Conservation (phyloP, 1,140 invertebrate species). For the Leguminivora glycinivorella region DNA sequence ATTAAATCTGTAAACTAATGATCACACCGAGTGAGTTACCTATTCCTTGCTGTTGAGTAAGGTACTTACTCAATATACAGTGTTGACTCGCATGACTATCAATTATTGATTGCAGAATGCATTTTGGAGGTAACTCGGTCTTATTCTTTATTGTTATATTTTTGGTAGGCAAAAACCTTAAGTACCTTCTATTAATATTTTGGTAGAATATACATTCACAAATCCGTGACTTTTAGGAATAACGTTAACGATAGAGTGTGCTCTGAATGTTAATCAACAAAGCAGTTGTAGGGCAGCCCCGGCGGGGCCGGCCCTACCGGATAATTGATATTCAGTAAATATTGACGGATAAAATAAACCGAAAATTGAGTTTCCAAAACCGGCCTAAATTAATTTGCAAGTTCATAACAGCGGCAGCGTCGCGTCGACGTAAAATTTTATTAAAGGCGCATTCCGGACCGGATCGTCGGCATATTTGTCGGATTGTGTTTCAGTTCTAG, state of each 20-base stretch:
- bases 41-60: too few relatives aligned
- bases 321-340: slow-evolving; percentile 75
- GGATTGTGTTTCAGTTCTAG: slow-evolving; percentile 14
- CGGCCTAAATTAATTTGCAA: slow-evolving; percentile 75
- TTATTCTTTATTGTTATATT: too few relatives aligned
- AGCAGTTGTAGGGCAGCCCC: slow-evolving; percentile 24
- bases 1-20: too few relatives aligned
- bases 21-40: too few relatives aligned
- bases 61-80: too few relatives aligned
- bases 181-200: not conserved
- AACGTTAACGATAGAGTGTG: slow-evolving; percentile 6
- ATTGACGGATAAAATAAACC: slow-evolving; percentile 73
- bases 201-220: not conserved
- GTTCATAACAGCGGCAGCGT: slow-evolving; percentile 67
- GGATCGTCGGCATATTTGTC: slow-evolving; percentile 17
- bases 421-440: slow-evolving; percentile 64
- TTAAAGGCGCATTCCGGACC: slow-evolving; percentile 59
- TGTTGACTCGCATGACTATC: too few relatives aligned
- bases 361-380: slow-evolving; percentile 72
- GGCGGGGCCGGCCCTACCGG: slow-evolving; percentile 32
- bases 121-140: too few relatives aligned
- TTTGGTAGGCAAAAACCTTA: too few relatives aligned
- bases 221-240: slow-evolving; percentile 16
- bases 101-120: too few relatives aligned
- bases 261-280: slow-evolving; percentile 26